Evolutionary conservation across 2,797 vertebrate genomes (phyloP).

Genomic region (Paedocypris micromegethes): DNA sequence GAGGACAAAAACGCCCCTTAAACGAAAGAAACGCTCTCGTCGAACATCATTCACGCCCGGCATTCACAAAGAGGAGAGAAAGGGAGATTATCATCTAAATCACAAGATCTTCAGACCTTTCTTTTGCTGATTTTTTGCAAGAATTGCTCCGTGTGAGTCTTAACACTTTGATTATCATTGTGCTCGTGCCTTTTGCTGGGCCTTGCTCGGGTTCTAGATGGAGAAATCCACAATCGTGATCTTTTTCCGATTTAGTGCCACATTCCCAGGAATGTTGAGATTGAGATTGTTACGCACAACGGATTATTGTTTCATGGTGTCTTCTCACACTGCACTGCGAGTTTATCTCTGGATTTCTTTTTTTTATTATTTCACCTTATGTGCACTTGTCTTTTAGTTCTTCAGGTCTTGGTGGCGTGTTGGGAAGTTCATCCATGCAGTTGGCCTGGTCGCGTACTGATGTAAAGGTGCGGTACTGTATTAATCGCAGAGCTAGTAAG

Average conservation of each 20-base stretch:
- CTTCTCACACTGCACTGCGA: slow-evolving; percentile 15
- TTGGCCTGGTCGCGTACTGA: not conserved
- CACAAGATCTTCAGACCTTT: not conserved
- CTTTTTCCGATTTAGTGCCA: slow-evolving; percentile 40
- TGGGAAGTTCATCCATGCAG: not conserved
- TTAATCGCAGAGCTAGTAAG: not conserved
- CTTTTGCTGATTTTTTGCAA: too few species aligned
- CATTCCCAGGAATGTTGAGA: slow-evolving; percentile 58
- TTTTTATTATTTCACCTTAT: slow-evolving; percentile 3
- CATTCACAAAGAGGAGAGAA: too few species aligned
- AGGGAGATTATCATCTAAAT: too few species aligned
- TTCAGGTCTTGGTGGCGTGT: too few species aligned
- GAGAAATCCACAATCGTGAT: slow-evolving; percentile 12
- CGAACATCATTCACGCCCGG: too few species aligned
- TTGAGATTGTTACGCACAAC: slow-evolving; percentile 36
- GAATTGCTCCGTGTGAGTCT: not conserved
- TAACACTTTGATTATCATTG: slow-evolving; percentile 4
- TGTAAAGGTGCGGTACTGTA: not conserved
- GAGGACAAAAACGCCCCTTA: too few species aligned
- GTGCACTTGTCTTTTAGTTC: not conserved
- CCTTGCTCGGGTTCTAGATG: slow-evolving; percentile 26
- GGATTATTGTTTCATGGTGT: slow-evolving; percentile 54
- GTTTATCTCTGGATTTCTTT: not conserved
- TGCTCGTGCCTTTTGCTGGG: slow-evolving; percentile 30
- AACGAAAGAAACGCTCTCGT: too few species aligned